Percentiles rank a stretch among this genome's conserved stretches.
These are phyloP conservation scores for Galaxea fascicularis DNA, from an alignment of 92 coral and sea anemone genomes.

Conservation along the genomic window DNA sequence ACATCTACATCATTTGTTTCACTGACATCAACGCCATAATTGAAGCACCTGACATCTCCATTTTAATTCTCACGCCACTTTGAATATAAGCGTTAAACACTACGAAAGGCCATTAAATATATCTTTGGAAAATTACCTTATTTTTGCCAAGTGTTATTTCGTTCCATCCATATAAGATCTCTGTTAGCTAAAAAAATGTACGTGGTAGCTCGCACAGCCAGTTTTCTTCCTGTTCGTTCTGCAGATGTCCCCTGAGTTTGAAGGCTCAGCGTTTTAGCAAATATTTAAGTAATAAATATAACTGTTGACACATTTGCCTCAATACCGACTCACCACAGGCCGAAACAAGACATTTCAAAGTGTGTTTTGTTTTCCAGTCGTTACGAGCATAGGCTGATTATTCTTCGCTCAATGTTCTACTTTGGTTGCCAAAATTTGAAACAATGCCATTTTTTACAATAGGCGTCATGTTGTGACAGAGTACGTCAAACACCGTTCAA, in stretches of 20 bases:
- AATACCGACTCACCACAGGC: slow-evolving; percentile 16
- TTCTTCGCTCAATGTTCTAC: not conserved
- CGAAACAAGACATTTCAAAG: slow-evolving; percentile 32
- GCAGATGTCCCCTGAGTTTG: slow-evolving; percentile 38
- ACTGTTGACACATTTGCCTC: slow-evolving; percentile 48
- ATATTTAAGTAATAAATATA: slow-evolving; percentile 48
- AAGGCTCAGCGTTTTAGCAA: slow-evolving; percentile 8
- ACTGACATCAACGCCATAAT: not conserved
- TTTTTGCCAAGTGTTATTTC: not conserved
- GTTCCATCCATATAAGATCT: not conserved
- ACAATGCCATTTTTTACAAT: slow-evolving; percentile 4
- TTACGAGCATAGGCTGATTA: not conserved
- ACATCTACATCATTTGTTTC: not conserved
- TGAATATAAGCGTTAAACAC: not conserved
- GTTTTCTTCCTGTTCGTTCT: slow-evolving; percentile 12
- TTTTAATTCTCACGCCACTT: slow-evolving; percentile 17
- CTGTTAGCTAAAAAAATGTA: not conserved
- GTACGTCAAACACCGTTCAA: slow-evolving; percentile 1
- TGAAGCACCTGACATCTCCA: slow-evolving; percentile 14
- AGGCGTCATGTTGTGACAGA: not conserved
- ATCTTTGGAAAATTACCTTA: not conserved
- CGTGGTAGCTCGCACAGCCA: not conserved
- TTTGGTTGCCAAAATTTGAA: not conserved
- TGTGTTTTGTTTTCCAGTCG: slow-evolving; percentile 26
- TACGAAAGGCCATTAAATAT: not conserved